Conservation (phyloP, 2,888 invertebrate genomes). For the Xylocampa areola region DNA sequence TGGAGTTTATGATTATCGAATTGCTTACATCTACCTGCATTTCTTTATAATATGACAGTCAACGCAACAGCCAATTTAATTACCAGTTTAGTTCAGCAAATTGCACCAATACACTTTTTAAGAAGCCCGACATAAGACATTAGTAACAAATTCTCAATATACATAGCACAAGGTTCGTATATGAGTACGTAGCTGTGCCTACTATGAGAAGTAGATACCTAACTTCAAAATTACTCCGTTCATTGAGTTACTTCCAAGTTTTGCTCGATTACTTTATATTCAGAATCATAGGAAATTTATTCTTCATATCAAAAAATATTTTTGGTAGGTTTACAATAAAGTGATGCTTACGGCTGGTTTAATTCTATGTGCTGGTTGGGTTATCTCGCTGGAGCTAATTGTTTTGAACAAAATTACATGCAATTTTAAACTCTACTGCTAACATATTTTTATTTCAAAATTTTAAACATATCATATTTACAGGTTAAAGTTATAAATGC, state of each 20-base stretch:
- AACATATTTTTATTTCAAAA: too few species aligned
- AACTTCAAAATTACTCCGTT: conserved; percentile 51
- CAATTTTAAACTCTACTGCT: too few species aligned
- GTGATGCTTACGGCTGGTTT: background rate
- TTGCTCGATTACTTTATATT: conserved; percentile 36
- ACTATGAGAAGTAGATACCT: too few species aligned
- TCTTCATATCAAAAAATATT: conserved; percentile 14
- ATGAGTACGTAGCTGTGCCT: too few species aligned
- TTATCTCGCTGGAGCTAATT: too few species aligned
- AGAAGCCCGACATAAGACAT: conserved; percentile 39
- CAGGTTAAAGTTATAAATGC: too few species aligned
- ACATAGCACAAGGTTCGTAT: conserved; percentile 49
- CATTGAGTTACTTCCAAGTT: conserved; percentile 34
- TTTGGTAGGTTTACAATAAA: background rate
- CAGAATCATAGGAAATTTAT: conserved; percentile 15
- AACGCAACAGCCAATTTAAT: conserved; percentile 12
- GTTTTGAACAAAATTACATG: too few species aligned
- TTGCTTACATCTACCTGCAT: too few species aligned
- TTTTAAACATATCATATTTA: too few species aligned
- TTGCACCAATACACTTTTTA: conserved; percentile 47
- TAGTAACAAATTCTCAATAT: conserved; percentile 48
- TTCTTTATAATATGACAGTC: too few species aligned
- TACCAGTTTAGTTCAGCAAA: conserved; percentile 34
- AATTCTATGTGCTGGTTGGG: too few species aligned
- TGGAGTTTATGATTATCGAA: background rate